These are phyloP conservation scores for Scartelaos histophorus DNA, from an alignment of 2,113 vertebrate genomes.

Conservation along the genomic window DNA sequence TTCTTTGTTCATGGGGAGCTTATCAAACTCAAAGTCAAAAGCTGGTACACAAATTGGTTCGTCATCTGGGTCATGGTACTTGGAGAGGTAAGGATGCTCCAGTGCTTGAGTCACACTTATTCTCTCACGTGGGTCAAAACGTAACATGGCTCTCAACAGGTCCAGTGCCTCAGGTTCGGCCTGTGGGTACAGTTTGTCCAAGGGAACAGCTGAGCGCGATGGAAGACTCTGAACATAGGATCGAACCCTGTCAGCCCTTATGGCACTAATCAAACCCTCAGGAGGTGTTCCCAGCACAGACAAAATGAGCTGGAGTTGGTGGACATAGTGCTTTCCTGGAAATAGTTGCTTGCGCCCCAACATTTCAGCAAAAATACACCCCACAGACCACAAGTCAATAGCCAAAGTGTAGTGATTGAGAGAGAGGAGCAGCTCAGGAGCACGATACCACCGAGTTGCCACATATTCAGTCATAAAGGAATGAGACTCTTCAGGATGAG, in stretches of 20 bases:
- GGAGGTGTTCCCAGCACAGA: slow-evolving; percentile 89
- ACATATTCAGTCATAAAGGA: slow-evolving; percentile 97
- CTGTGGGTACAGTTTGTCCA: slow-evolving; percentile 81
- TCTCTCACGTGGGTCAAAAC: slow-evolving; percentile 85
- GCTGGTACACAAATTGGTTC: slow-evolving; percentile 93
- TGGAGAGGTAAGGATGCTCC: slow-evolving; percentile 85
- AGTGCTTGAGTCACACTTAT: slow-evolving; percentile 85
- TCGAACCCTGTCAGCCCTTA: slow-evolving; percentile 88
- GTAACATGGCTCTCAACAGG: slow-evolving; percentile 82
- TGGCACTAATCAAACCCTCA: slow-evolving; percentile 80
- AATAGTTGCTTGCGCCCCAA: slow-evolving; percentile 90
- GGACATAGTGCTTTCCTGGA: slow-evolving; percentile 89
- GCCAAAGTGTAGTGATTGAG: slow-evolving; percentile 90
- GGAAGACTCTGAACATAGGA: slow-evolving; percentile 90
- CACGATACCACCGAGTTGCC: slow-evolving; percentile 95
- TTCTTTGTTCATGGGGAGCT: slow-evolving; percentile 77
- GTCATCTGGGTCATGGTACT: slow-evolving; percentile 91
- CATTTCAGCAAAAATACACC: slow-evolving; percentile 97
- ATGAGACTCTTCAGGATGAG: slow-evolving; percentile 83
- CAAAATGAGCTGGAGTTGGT: slow-evolving; percentile 93
- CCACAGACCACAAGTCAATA: slow-evolving; percentile 95
- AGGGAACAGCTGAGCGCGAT: slow-evolving; percentile 79
- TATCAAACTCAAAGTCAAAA: slow-evolving; percentile 93
- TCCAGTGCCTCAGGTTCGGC: slow-evolving; percentile 83
- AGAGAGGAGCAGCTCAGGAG: slow-evolving; percentile 90